Evolutionary conservation across 2,113 vertebrate genomes (phyloP).

Genomic region (Petrocephalus microphthalmus): DNA sequence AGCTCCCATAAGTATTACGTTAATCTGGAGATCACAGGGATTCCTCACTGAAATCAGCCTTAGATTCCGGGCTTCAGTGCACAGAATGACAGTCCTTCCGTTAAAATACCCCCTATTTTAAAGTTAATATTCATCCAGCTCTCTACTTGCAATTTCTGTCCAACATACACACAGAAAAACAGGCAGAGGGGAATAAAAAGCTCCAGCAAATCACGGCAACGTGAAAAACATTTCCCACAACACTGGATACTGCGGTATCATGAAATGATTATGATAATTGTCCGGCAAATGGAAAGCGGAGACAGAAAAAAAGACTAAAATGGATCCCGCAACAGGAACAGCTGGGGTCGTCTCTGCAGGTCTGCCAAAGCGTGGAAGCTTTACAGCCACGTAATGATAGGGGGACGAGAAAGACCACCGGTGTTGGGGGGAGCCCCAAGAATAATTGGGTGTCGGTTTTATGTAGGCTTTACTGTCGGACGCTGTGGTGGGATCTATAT

Average conservation of each 20-base stretch:
- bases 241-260: conserved; percentile 41
- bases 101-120: background rate
- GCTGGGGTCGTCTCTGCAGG: conserved; percentile 35
- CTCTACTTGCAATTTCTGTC: background rate
- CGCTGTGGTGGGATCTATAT: background rate
- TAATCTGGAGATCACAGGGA: background rate
- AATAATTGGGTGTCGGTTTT: conserved; percentile 18
- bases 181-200: conserved; percentile 41
- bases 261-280: conserved; percentile 56
- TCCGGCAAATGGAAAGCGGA: conserved; percentile 48
- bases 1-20: background rate
- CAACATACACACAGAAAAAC: conserved; percentile 34
- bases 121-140: conserved; percentile 26
- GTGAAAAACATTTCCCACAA: conserved; percentile 40
- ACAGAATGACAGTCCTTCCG: background rate
- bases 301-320: conserved; percentile 29
- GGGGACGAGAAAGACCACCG: conserved; percentile 26
- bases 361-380: conserved; percentile 56
- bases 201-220: conserved; percentile 37
- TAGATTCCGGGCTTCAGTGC: background rate
- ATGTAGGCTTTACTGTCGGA: background rate
- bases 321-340: conserved; percentile 53
- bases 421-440: conserved; percentile 21
- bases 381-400: conserved; percentile 31
- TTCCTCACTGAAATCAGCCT: background rate